phyloP scores from a whole-genome alignment of 2,888 invertebrate genomes.

The Drosophila kuntzei region DNA sequence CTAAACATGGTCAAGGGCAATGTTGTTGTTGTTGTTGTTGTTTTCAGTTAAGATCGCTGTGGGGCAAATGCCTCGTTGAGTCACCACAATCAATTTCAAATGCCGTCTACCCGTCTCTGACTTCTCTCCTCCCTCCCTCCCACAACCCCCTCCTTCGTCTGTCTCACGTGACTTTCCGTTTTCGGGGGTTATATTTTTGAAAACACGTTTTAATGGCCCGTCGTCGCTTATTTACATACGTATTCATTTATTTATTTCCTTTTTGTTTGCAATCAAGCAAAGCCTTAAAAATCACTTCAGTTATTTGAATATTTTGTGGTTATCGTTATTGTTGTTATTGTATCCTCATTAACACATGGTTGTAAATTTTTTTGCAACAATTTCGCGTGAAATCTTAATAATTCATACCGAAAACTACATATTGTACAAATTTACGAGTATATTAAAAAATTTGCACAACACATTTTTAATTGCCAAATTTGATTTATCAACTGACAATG shows the following conservation, averaged over 20 bases:
- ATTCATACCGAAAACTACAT: constrained; percentile 33
- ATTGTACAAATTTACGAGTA: constrained; percentile 14
- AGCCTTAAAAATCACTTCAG: constrained; percentile 54
- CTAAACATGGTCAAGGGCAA: constrained; percentile 74
- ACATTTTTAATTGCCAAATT: constrained; percentile 39
- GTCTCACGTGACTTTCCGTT: constrained; percentile 56
- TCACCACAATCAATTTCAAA: constrained; percentile 45
- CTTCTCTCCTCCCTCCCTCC: not conserved
- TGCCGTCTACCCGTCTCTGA: not conserved
- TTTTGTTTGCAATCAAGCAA: constrained; percentile 43
- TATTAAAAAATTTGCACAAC: constrained; percentile 40
- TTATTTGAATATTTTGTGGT: constrained; percentile 25
- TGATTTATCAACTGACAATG: constrained; percentile 31
- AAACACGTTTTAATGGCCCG: constrained; percentile 58
- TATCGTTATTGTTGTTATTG: constrained; percentile 41
- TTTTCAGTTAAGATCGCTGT: constrained; percentile 35
- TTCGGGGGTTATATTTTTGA: constrained; percentile 43
- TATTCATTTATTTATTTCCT: constrained; percentile 32
- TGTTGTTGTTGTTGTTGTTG: constrained; percentile 26
- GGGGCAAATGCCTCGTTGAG: constrained; percentile 56
- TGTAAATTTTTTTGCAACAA: constrained; percentile 55
- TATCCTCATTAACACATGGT: constrained; percentile 52
- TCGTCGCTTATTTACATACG: constrained; percentile 21
- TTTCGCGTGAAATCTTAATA: constrained; percentile 51
- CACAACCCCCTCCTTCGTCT: not conserved